Evolutionary conservation across 1,140 invertebrate species (phyloP).

Genomic region (Pseudomyrmex sp.): DNA sequence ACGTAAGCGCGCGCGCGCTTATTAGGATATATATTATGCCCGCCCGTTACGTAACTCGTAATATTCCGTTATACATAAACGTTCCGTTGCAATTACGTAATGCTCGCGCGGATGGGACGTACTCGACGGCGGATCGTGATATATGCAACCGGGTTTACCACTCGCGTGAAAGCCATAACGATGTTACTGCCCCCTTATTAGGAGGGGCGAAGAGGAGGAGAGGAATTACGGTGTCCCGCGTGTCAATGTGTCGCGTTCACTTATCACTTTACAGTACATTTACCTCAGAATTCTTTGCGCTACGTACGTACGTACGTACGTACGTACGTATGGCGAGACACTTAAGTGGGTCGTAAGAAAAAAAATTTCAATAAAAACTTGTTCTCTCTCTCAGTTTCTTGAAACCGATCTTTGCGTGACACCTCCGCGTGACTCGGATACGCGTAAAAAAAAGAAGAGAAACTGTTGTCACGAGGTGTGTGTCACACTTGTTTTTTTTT

Average conservation of each 20-base stretch:
- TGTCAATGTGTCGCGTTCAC: neutral
- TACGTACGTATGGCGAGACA: neutral
- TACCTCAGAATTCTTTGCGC: neutral
- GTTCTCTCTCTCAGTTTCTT: neutral
- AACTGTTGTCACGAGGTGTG: neutral
- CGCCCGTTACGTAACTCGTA: constrained; percentile 43
- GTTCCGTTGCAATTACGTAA: constrained; percentile 54
- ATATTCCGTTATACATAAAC: constrained; percentile 54
- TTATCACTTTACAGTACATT: constrained; percentile 22
- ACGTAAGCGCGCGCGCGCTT: constrained; percentile 29
- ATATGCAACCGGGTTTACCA: constrained; percentile 24
- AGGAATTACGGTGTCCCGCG: neutral
- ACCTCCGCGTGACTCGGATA: too few species aligned
- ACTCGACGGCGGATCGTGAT: constrained; percentile 52
- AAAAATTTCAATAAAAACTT: neutral
- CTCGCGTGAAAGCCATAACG: constrained; percentile 46
- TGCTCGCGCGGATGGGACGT: constrained; percentile 40
- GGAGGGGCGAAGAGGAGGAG: neutral
- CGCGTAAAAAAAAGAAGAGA: neutral
- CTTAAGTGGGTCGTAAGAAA: too few species aligned
- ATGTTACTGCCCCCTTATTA: constrained; percentile 28
- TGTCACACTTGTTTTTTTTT: neutral
- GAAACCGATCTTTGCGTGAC: too few species aligned
- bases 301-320: neutral
- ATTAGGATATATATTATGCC: constrained; percentile 55